phyloP scores from a whole-genome alignment of 2,113 vertebrate species.

The Saiga tatarica region DNA sequence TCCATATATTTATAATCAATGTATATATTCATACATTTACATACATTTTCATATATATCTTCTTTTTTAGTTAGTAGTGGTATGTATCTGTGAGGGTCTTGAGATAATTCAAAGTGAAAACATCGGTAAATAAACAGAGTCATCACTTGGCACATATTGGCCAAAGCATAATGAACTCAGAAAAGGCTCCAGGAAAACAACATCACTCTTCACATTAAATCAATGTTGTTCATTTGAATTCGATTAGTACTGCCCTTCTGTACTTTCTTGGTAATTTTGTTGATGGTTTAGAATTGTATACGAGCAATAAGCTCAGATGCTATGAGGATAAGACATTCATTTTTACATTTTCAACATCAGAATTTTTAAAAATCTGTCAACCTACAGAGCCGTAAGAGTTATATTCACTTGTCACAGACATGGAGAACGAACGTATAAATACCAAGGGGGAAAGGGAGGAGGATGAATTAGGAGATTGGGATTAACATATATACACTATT shows the following conservation, averaged over 20 bases:
- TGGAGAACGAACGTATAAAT: not conserved
- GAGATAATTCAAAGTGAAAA: not conserved
- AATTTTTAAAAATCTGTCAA: not conserved
- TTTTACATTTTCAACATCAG: not conserved
- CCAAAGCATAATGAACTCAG: not conserved
- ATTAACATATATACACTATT: not conserved
- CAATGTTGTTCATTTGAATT: not conserved
- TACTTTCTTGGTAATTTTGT: not conserved
- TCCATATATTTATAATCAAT: not conserved
- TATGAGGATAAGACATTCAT: not conserved
- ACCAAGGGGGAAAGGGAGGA: not conserved
- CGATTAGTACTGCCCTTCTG: not conserved
- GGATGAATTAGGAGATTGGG: not conserved
- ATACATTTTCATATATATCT: not conserved
- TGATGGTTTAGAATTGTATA: not conserved
- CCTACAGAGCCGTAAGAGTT: not conserved
- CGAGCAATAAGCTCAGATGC: not conserved
- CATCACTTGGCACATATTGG: not conserved
- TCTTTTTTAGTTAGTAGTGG: not conserved
- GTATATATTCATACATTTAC: not conserved
- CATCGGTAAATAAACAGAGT: not conserved
- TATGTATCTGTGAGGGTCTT: not conserved
- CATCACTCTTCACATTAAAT: not conserved
- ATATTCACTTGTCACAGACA: not conserved
- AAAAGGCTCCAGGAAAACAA: not conserved